Base-by-base conservation (phyloP, 2,113 vertebrate genomes). In the Eubucco bourcierii region DNA sequence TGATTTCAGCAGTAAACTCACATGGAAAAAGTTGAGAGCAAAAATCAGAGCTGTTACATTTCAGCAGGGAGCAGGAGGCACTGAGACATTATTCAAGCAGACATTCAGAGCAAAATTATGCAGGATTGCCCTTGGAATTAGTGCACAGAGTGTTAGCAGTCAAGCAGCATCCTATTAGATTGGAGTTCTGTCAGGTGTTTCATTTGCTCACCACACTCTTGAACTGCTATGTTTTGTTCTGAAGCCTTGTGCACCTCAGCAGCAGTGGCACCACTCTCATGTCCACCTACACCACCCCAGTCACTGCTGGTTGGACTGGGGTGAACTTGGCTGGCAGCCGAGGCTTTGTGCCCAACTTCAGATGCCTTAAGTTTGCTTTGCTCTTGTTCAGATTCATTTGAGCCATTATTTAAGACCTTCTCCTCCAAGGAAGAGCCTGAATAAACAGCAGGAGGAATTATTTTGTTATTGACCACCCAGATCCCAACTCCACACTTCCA, bases 371-470 rank as follows among this genome's bases (percentile, higher is more conserved):
- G 97, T 97, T 97, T 98, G 98, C 97, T 95, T 87, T 98, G 98
- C 86, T 98, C 97, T 78, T 93, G 98, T 97, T 97, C 98, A 96
- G 97, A 96, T 90, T 98, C 97, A 90, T 97, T 98, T 96, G 99
- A 95, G 97, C 98, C 98, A 87, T 98, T 98, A 85, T 98, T 98
- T 97, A 98, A 98, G 77, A 98, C 97, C 97, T 99, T 99, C 97
- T 99, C 98, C 97, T 99, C 98, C 98, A 99, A 97, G 95, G 98
- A 98, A 53, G 97, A 98, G 98, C 99, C 99, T 99, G 98, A 97
- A 98, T 97, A 97, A 97, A 98, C 93, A 98, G 98, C 93, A 98
- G 89, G 97, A 98, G 97, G 97, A 93, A 97, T 96, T 66, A 87
- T 67, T 41, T 77, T 37, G 61, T 94, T 66, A 88, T 58, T 61